Percentiles rank a stretch among this genome's conserved stretches.
These are phyloP conservation scores for Philonicus albiceps DNA, from an alignment of 2,888 invertebrate species.

Conservation along the genomic window DNA sequence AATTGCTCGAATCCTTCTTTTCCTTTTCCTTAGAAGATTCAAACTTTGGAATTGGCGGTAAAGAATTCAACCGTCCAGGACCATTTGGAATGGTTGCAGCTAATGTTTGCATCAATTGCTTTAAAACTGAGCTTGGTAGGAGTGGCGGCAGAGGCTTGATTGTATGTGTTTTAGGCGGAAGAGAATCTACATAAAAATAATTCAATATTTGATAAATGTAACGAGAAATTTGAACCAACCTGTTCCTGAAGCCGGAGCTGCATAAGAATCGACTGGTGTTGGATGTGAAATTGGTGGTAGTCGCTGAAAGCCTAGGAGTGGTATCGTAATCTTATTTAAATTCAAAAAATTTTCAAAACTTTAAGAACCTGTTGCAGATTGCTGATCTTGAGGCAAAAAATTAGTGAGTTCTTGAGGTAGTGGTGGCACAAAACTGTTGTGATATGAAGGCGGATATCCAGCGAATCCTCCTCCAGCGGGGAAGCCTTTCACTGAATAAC, in stretches of 20 bases:
- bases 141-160: slow-evolving; percentile 19
- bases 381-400: not conserved
- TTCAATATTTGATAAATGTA: not conserved
- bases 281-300: not conserved
- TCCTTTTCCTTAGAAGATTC: not conserved
- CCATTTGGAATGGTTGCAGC: not conserved
- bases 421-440: not conserved
- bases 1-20: not conserved
- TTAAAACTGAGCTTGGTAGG: slow-evolving; percentile 19
- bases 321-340: not conserved
- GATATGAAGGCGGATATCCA: not conserved
- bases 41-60: slow-evolving; percentile 1
- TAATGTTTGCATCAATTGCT: slow-evolving; percentile 22
- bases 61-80: not conserved
- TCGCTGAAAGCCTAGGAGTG: not conserved
- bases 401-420: not conserved
- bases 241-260: slow-evolving; percentile 6
- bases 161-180: not conserved
- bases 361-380: not conserved
- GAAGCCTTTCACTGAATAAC: not conserved
- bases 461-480: not conserved
- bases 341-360: not conserved
- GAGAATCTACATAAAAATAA: not conserved
- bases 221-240: not conserved
- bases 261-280: not conserved